These are phyloP conservation scores for Dione juno DNA, from an alignment of 2,888 invertebrate genomes.

Conservation along the genomic window DNA sequence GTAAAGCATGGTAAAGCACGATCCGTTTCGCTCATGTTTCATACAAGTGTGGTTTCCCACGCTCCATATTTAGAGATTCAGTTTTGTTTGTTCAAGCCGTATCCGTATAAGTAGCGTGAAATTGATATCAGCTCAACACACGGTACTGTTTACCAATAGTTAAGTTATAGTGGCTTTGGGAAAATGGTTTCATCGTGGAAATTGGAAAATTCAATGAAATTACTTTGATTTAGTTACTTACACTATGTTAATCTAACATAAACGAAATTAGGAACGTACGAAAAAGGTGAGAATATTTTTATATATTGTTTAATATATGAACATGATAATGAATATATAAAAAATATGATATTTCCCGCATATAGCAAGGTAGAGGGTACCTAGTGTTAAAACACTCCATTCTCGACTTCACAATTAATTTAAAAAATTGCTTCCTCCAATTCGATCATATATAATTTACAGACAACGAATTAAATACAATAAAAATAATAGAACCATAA, in stretches of 20 bases:
- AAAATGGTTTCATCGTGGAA: constrained; percentile 44
- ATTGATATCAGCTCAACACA: constrained; percentile 57
- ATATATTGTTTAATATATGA: too few species aligned
- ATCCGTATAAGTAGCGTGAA: constrained; percentile 70
- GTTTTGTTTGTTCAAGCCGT: constrained; percentile 60
- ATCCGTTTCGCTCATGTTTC: constrained; percentile 30
- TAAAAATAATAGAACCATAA: too few species aligned
- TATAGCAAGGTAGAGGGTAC: too few species aligned
- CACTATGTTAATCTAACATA: background rate
- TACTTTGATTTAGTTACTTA: constrained; percentile 4
- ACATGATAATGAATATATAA: too few species aligned
- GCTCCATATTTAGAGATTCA: constrained; percentile 45
- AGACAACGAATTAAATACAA: too few species aligned
- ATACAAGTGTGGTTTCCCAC: constrained; percentile 50
- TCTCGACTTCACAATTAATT: too few species aligned
- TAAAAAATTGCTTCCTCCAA: too few species aligned
- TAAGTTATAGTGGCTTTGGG: constrained; percentile 45
- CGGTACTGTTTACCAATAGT: constrained; percentile 61
- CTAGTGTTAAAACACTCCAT: too few species aligned
- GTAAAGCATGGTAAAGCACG: constrained; percentile 18
- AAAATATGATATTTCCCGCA: too few species aligned
- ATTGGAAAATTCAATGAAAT: constrained; percentile 29
- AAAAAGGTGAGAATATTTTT: too few species aligned
- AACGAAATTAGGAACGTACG: too few species aligned
- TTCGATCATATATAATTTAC: too few species aligned